Base-by-base conservation (phyloP, 1,140 invertebrate genomes). In the Aphaenogaster ashmeadi region DNA sequence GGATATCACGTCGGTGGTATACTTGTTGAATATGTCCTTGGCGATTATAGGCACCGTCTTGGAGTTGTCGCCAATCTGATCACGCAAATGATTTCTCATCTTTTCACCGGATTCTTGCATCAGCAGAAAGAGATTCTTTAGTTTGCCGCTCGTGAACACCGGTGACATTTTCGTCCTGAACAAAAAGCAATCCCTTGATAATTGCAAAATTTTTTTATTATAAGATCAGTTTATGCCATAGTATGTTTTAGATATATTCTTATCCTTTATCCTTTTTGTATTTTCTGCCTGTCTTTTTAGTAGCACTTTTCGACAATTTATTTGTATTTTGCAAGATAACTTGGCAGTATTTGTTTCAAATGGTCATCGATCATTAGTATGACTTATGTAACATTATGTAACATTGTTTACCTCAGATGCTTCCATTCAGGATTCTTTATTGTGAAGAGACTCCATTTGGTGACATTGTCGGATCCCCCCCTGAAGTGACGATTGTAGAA, bases 1-100 rank as follows among this genome's bases (percentile, higher is more conserved):
- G 0, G 96, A 95, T 60, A 97, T 96, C 0, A 96, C 91, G 79
- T 96, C 96, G 1, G 96, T 96, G 0, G 96, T 94, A 54, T 95
- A 96, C 58, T 92, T 94, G 0, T 93, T 91, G 72, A 92, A 90
- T 3, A 93, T 52, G 3, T 95, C 94, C 78, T 95, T 96, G 0
- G 93, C 58, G 13, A 69, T 33, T 4, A 93, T 47, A 11, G 74
- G 71, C 44, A 69, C 78, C 0, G 36, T 44, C 3, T 83, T 80
- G 2, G 33, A n/a, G 60, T 33, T 11, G 84, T 18, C 3, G 67
- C 21, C 6, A 88, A 27, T 77, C 11, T 92, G 62, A 27, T 44
- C 13, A 0, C 90, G 52, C 8, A 94, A 36, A 86, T 93, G 87
- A 15, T 89, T 69, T 0, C 67, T 88, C 88, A 94, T 88, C 18